These are phyloP conservation scores for Motacilla tschutschensis DNA, from an alignment of 2,113 vertebrate species.

Conservation along the genomic window DNA sequence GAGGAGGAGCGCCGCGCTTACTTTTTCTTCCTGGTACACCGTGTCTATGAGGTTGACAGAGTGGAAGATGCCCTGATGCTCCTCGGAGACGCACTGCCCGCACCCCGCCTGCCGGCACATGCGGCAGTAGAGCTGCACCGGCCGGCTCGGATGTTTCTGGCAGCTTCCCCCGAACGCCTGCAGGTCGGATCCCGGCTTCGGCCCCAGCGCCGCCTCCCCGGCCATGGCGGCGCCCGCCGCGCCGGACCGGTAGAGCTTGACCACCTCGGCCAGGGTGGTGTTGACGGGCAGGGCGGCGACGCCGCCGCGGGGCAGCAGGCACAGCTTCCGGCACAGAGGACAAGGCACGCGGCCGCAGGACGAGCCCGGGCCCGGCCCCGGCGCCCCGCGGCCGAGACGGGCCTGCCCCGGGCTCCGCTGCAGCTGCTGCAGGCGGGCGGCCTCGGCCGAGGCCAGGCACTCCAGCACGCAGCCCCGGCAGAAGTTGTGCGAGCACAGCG, in stretches of 20 bases:
- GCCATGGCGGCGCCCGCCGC: not conserved
- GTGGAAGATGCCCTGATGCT: conserved; percentile 68
- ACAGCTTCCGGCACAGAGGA: conserved; percentile 58
- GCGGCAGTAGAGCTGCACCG: conserved; percentile 65
- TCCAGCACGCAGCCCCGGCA: conserved; percentile 59
- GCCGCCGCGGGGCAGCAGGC: conserved; percentile 48
- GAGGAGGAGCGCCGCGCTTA: not conserved
- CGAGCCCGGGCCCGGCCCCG: not conserved
- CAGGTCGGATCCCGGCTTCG: not conserved
- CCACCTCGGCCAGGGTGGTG: conserved; percentile 61
- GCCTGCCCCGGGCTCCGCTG: not conserved
- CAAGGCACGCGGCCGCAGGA: conserved; percentile 13
- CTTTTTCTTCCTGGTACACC: conserved; percentile 70
- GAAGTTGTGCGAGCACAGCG: conserved; percentile 70
- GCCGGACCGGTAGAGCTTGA: conserved; percentile 32
- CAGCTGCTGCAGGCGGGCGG: not conserved
- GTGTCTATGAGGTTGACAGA: conserved; percentile 65
- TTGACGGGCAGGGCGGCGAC: conserved; percentile 50
- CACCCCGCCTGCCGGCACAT: conserved; percentile 59
- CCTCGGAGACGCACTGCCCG: conserved; percentile 62
- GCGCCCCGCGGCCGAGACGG: not conserved
- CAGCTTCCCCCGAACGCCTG: not conserved
- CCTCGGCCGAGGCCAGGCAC: conserved; percentile 19
- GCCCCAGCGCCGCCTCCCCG: not conserved
- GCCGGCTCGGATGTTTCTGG: conserved; percentile 45